A percentile compares a stretch with the other conserved stretches of the same genome.
phyloP scores from a whole-genome alignment of 2,888 invertebrate species.

The Drosophila suboccidentalis region DNA sequence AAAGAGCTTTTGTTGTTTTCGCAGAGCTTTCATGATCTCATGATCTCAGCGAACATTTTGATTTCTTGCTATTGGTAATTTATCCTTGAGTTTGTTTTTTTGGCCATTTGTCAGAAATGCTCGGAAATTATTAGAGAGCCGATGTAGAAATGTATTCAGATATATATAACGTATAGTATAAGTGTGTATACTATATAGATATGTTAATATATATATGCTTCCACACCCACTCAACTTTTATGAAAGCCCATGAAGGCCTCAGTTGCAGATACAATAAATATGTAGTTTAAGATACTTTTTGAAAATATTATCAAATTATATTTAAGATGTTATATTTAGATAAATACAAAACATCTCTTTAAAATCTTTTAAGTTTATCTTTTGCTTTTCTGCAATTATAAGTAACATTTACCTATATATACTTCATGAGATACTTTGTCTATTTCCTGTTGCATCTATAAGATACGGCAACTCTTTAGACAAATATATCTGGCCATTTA shows the following conservation, averaged over 20 bases:
- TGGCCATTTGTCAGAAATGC: constrained; percentile 46
- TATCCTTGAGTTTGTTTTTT: constrained; percentile 80
- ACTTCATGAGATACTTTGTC: not conserved
- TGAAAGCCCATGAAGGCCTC: constrained; percentile 54
- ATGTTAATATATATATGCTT: constrained; percentile 12
- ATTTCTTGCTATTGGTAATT: constrained; percentile 53
- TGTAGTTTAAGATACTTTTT: not conserved
- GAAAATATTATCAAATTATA: too few species aligned
- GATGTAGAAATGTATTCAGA: constrained; percentile 25
- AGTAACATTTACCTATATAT: not conserved
- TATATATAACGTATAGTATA: not conserved
- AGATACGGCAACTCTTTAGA: not conserved
- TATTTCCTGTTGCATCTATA: not conserved
- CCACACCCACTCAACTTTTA: constrained; percentile 59
- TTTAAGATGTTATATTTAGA: not conserved
- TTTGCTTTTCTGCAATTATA: not conserved
- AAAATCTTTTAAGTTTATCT: too few species aligned
- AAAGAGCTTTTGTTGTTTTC: constrained; percentile 60
- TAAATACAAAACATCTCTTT: too few species aligned
- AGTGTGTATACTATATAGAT: constrained; percentile 11
- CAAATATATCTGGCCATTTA: constrained; percentile 6
- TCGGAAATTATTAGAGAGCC: constrained; percentile 63
- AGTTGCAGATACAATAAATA: not conserved
- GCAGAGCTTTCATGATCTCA: constrained; percentile 73
- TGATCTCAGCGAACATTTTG: constrained; percentile 31